phyloP scores from a whole-genome alignment of 2,888 invertebrate genomes.

The Tanypteryx hageni region DNA sequence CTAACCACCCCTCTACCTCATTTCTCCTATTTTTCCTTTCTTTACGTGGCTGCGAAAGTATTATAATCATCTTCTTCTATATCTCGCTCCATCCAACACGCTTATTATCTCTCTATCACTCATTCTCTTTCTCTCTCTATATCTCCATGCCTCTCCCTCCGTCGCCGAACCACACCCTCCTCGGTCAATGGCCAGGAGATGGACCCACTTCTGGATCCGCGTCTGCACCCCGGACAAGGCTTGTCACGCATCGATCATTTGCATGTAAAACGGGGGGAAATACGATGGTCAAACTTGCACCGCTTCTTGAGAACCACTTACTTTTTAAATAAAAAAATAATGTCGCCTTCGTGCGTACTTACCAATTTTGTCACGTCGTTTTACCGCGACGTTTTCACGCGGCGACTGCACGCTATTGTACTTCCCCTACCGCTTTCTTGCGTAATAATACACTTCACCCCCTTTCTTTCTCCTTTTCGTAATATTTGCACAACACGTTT shows the following conservation, averaged over 20 bases:
- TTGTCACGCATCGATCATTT: constrained; percentile 52
- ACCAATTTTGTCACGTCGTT: neutral
- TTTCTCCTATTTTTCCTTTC: constrained; percentile 37
- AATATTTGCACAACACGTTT: neutral
- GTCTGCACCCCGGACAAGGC: constrained; percentile 61
- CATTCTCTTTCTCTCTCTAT: constrained; percentile 44
- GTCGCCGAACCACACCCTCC: neutral
- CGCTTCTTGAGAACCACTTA: neutral
- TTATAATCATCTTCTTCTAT: neutral
- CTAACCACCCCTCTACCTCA: neutral
- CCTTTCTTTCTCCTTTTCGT: neutral
- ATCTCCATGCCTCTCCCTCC: neutral
- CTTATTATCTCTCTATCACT: constrained; percentile 56
- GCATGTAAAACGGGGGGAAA: constrained; percentile 44
- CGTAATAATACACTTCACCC: neutral
- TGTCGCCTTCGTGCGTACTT: neutral
- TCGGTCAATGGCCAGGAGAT: neutral
- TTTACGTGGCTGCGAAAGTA: neutral
- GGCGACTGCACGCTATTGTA: neutral
- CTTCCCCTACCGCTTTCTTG: neutral
- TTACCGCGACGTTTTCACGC: neutral
- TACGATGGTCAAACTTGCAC: neutral
- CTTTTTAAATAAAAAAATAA: neutral
- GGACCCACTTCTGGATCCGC: constrained; percentile 57
- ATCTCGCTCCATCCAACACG: neutral